Evolutionary conservation across 2,888 invertebrate species (phyloP).

Genomic region (Xanthorhoe spadicearia): DNA sequence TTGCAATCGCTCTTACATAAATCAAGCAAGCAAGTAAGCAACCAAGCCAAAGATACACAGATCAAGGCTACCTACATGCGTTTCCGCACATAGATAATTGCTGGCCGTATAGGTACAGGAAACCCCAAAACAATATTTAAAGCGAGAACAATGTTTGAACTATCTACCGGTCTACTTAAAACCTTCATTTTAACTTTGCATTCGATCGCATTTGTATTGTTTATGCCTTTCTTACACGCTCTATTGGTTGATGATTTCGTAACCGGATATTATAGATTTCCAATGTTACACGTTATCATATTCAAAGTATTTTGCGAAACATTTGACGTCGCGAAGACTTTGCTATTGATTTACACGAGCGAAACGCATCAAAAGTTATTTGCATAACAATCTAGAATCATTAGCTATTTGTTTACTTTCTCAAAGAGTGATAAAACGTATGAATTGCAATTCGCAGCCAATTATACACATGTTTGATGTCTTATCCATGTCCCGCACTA

Average conservation of each 20-base stretch:
- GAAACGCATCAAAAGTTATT: background rate
- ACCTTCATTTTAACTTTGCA: conserved; percentile 31
- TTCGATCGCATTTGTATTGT: conserved; percentile 39
- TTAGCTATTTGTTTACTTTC: background rate
- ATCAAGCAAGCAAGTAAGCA: conserved; percentile 40
- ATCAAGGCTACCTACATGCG: conserved; percentile 53
- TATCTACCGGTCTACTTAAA: conserved; percentile 23
- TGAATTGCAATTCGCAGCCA: conserved; percentile 2
- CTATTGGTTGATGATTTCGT: conserved; percentile 66
- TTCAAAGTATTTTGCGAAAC: conserved; percentile 35
- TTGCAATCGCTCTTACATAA: conserved; percentile 51
- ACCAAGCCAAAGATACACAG: conserved; percentile 42
- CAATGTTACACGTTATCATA: conserved; percentile 43
- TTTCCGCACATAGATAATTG: conserved; percentile 42
- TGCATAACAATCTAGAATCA: conserved; percentile 10
- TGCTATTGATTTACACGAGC: background rate
- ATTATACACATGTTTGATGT: background rate
- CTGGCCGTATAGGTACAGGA: conserved; percentile 35
- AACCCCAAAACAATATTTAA: conserved; percentile 37
- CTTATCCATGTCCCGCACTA: background rate
- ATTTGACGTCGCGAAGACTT: conserved; percentile 1
- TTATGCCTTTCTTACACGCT: conserved; percentile 63
- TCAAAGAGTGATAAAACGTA: background rate
- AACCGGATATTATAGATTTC: conserved; percentile 68
- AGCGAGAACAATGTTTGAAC: conserved; percentile 29